Evolutionary conservation across 2,113 vertebrate species (phyloP), one percentile per base, ranked within the genome.

Genomic region (Sialia sialis): DNA sequence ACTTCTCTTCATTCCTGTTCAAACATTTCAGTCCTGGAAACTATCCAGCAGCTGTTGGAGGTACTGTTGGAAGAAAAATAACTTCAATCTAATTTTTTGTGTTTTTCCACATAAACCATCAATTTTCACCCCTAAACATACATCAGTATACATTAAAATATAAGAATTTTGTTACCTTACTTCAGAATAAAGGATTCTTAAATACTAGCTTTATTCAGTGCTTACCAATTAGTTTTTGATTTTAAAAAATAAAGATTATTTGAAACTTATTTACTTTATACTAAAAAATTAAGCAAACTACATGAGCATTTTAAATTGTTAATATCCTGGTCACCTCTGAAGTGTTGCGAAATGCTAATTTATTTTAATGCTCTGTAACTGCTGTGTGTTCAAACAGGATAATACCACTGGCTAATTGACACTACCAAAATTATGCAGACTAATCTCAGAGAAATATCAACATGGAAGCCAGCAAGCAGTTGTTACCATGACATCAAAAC

Each of bases 391-490:
- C 52, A 93, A 83, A 90, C 43, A 90, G 5, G 41, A 27, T 48
- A 83, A 84, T 58, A 59, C 27, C 32, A 79, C 30, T 17, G 36
- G 44, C 66, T 81, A 90, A 93, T 74, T 94, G 75, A 75, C 32
- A 75, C 49, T 58, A 27, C 55, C 41, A 69, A 16, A 78, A 66
- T 70, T 75, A 54, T 16, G 72, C 11, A 3, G 17, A 63, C 49
- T 70, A 67, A 91, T 58, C 30, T 75, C 25, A 30, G 11, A 54
- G 14, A 79, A 89, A 67, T 48, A 93, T 30, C 62, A 75, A 36
- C 56, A 58, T 14, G 29, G 12, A 79, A 84, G 29, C 23, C 49
- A 95, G 79, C 48, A 74, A 86, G 32, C 41, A 88, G 38, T 41
- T 81, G 55, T 56, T 81, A 79, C 59, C 39, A 60, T 38, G 32